Conservation (phyloP, 2,888 invertebrate genomes). For the Sericinus montela region DNA sequence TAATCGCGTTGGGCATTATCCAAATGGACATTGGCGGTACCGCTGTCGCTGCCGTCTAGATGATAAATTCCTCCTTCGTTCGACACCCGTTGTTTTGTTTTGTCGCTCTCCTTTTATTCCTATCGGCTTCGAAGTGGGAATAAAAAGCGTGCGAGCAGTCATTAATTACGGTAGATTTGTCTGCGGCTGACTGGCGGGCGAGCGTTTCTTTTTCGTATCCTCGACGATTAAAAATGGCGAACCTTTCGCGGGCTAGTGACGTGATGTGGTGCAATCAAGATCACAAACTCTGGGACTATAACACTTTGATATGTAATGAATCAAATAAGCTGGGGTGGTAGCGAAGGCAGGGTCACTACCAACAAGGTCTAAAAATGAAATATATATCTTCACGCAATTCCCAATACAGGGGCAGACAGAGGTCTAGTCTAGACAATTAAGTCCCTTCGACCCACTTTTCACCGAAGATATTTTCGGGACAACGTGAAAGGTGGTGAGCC, state of each 20-base stretch:
- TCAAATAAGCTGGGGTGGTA: too few species aligned
- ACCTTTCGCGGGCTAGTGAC: slow-evolving; percentile 24
- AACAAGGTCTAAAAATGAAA: too few species aligned
- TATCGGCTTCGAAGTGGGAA: slow-evolving; percentile 59
- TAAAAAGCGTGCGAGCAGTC: slow-evolving; percentile 60
- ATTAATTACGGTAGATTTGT: slow-evolving; percentile 75
- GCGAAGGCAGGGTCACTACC: too few species aligned
- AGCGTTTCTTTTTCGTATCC: slow-evolving; percentile 51
- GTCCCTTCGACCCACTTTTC: too few species aligned
- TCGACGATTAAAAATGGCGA: slow-evolving; percentile 70
- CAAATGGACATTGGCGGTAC: slow-evolving; percentile 78
- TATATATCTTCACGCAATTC: too few species aligned
- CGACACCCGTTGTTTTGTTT: slow-evolving; percentile 73
- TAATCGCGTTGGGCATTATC: slow-evolving; percentile 80
- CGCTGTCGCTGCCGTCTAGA: slow-evolving; percentile 72
- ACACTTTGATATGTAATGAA: too few species aligned
- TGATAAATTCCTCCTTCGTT: slow-evolving; percentile 79
- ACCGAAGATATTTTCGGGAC: too few species aligned
- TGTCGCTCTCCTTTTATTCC: slow-evolving; percentile 70
- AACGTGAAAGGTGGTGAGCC: too few species aligned
- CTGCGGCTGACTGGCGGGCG: slow-evolving; percentile 66
- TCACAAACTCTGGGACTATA: too few species aligned
- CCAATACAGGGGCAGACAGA: too few species aligned
- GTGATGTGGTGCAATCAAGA: neutral
- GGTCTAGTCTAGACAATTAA: too few species aligned